Evolutionary conservation across 2,797 vertebrate species (phyloP).

Genomic region (Dermochelys coriacea): DNA sequence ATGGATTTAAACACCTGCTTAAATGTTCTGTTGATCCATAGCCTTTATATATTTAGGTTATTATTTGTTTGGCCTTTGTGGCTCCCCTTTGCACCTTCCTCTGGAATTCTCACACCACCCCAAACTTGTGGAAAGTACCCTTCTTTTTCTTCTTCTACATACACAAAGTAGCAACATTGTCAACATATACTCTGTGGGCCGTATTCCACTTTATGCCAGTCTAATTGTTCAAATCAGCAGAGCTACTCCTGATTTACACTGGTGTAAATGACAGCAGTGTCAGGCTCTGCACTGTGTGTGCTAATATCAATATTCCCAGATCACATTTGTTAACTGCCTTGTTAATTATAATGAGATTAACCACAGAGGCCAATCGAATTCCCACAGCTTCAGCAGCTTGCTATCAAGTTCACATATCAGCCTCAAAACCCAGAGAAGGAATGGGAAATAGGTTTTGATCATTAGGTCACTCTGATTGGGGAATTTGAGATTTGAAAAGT

Average conservation of each 20-base stretch:
- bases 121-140: fast-evolving
- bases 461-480: not conserved
- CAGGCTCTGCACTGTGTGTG: not conserved
- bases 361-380: not conserved
- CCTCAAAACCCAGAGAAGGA: not conserved
- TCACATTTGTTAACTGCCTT: not conserved
- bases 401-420: not conserved
- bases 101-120: fast-evolving
- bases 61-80: fast-evolving
- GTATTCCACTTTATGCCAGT: not conserved
- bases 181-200: not conserved
- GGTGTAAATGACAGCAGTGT: not conserved
- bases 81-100: fast-evolving
- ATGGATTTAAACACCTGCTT: not conserved
- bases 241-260: not conserved
- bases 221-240: not conserved
- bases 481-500: not conserved
- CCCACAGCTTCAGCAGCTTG: not conserved
- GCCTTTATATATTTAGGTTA: not conserved
- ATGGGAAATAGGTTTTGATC: not conserved
- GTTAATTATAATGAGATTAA: not conserved
- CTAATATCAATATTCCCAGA: not conserved
- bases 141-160: not conserved
- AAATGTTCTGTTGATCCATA: fast-evolving
- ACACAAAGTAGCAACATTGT: fast-evolving